Evolutionary conservation across 2,888 invertebrate genomes (phyloP), one percentile per base, ranked within the genome.

Genomic region (Tetheella fluctuosa): DNA sequence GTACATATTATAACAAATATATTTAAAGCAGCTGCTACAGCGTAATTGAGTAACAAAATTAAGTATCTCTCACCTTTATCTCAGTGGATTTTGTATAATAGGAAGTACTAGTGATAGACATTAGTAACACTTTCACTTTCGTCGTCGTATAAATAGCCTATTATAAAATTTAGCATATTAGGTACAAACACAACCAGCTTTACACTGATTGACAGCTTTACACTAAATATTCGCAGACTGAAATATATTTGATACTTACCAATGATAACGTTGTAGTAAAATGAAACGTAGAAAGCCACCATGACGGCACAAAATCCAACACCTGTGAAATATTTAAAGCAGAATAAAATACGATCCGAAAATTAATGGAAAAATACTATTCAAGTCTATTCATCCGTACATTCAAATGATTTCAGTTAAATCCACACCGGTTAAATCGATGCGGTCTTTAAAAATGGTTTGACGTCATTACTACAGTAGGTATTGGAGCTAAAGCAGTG

Each of bases 211-310:
- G n/a, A n/a, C n/a, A n/a, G n/a, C n/a, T n/a, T n/a, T n/a, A n/a
- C n/a, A n/a, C n/a, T n/a, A n/a, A n/a, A n/a, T n/a, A n/a, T n/a
- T n/a, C n/a, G n/a, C n/a, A 39, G n/a, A n/a, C n/a, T n/a, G 8
- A 6, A n/a, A 5, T 39, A 39, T 39, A n/a, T n/a, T 39, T 39
- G 15, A 48, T 10, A 48, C 92, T 93, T 83, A 95, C 95, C 97
- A 76, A 97, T 97, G 75, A 97, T 97, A 59, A 97, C 97, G 87
- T 97, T 97, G 91, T 96, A 96, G 86, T 96, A 96, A 86, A 96
- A 96, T 0, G 96, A 96, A 15, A 96, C 96, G 89, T 96, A 96
- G 88, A 96, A 96, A 15, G 96, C 96, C 48, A 96, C 96, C 85
- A 96, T 94, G 52, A 96, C 96, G 20, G 96, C 96, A 84, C 96